Evolutionary conservation across 2,113 vertebrate species (phyloP), one percentile per base, ranked within the genome.

Genomic region (Podocnemis expansa): DNA sequence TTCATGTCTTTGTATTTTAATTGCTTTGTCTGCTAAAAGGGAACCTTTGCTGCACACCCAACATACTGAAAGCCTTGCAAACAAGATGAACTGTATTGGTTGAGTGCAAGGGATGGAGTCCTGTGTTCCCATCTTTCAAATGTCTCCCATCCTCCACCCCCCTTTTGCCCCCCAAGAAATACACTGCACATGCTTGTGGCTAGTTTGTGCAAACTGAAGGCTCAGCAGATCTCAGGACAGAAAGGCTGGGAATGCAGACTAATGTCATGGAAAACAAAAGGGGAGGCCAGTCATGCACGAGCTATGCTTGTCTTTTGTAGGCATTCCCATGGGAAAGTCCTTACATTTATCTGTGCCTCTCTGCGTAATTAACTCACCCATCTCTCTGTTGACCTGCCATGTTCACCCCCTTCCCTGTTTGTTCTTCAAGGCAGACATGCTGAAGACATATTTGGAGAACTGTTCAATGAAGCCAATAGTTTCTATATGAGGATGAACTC

Each of bases 401-500:
- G 55, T 34, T 10, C 38, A 47, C 29, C 10, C 24, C 49, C 60
- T 80, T 56, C 52, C n/a, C 25, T 54, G 93, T 51, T 78, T 38
- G 86, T 21, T 95, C 80, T 93, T 79, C 8, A 21, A 96, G 99
- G 99, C 97, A 98, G 98, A 63, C 99, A 99, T 6, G 99, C 99
- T 0, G 99, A 99, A 96, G 99, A 99, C 97, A 99, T 99, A 84
- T 99, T 99, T 0, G 99, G 99, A 0, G 99, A 99, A 94, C 98
- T 99, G n/a, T 99, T 99, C 94, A 99, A 99, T 0, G 99, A 99
- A 97, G 99, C 99, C 93, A 99, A 99, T 97, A 98, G 98, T 80
- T 99, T 99, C 98, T 99, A 99, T 98, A 97, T 99, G 98, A 94
- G 99, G 93, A 99, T 99, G 99, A 99, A 98, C 97, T 98, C 98